Evolutionary conservation across 2,113 vertebrate species (phyloP).

Genomic region (Cyphomyrus plagiostoma): DNA sequence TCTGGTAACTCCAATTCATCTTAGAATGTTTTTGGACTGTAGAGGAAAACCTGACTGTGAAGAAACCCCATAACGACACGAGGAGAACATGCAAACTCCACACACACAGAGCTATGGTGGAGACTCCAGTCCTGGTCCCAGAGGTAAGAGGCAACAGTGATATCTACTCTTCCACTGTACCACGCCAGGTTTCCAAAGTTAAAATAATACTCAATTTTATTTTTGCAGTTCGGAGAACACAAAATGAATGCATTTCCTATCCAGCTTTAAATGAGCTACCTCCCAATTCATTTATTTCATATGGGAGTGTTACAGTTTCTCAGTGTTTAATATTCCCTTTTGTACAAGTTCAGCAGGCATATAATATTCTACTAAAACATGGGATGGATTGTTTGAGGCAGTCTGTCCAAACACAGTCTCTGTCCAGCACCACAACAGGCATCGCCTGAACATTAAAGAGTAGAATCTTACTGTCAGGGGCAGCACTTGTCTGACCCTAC

Average conservation of each 20-base stretch:
- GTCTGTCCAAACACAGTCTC: too few species aligned
- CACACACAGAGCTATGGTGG: neutral
- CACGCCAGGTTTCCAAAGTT: neutral
- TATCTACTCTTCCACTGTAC: neutral
- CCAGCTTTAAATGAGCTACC: neutral
- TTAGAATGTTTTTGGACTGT: neutral
- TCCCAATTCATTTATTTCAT: neutral
- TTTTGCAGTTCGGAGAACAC: neutral
- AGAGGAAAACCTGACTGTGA: neutral
- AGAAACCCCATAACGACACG: neutral
- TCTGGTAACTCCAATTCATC: neutral
- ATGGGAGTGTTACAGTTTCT: neutral
- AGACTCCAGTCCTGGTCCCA: neutral
- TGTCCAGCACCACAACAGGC: neutral
- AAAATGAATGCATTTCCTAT: neutral
- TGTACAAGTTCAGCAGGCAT: neutral
- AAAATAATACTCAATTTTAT: neutral
- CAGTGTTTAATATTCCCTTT: neutral
- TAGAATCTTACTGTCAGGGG: neutral
- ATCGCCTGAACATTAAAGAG: neutral
- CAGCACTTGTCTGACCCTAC: too few species aligned
- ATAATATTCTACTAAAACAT: neutral
- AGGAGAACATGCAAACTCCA: neutral
- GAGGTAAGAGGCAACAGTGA: neutral
- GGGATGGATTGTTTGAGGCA: neutral